Conservation (phyloP, 2,113 vertebrate genomes). For the Noturus placidus region DNA sequence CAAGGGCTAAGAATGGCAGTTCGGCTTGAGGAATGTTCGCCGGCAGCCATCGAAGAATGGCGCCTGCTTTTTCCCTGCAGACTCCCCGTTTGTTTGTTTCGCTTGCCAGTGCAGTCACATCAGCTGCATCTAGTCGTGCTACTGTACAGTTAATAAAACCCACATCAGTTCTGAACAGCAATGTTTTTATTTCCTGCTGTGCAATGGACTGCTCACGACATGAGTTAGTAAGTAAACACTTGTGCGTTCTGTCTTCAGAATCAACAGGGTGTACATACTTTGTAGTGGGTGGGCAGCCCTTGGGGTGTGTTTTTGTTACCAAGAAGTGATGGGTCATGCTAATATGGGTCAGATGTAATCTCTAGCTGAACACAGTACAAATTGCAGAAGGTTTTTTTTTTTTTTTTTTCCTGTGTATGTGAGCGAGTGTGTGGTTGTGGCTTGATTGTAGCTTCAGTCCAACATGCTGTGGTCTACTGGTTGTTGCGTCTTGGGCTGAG, state of each 20-base stretch:
- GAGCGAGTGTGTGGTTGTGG: conserved; percentile 41
- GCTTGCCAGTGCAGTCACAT: conserved; percentile 42
- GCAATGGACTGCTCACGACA: conserved; percentile 33
- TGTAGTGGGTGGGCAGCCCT: not conserved
- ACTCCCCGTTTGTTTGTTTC: conserved; percentile 48
- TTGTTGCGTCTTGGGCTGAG: conserved; percentile 3
- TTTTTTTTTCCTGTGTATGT: conserved; percentile 3
- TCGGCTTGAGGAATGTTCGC: conserved; percentile 34
- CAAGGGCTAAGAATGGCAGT: conserved; percentile 23
- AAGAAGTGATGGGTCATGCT: not conserved
- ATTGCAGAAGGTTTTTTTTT: conserved; percentile 20
- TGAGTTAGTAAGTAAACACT: conserved; percentile 36
- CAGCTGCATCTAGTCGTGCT: conserved; percentile 45
- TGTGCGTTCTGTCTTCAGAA: conserved; percentile 29
- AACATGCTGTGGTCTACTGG: conserved; percentile 25
- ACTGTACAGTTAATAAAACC: conserved; percentile 53
- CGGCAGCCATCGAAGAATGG: conserved; percentile 29
- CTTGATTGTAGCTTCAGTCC: conserved; percentile 37
- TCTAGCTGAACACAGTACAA: conserved; percentile 20
- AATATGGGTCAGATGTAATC: conserved; percentile 25
- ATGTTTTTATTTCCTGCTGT: conserved; percentile 46
- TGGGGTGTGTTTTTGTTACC: not conserved
- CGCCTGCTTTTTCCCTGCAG: conserved; percentile 31
- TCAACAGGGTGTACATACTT: conserved; percentile 38
- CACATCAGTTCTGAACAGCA: conserved; percentile 41